phyloP scores from a whole-genome alignment of 1,140 invertebrate species.

The Chrysopa pallens region DNA sequence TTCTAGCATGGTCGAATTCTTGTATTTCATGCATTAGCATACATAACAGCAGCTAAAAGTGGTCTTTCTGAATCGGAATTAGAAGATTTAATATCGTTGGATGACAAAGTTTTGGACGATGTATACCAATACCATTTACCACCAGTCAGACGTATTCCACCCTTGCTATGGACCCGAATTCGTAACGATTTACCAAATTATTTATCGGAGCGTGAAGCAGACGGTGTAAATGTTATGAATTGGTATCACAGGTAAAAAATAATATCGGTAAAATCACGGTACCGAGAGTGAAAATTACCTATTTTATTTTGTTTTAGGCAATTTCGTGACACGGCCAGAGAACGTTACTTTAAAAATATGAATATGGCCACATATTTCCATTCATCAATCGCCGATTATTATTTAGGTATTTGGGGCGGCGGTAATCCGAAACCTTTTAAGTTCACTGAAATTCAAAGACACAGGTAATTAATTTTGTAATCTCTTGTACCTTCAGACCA shows the following conservation, averaged over 20 bases:
- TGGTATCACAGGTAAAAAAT: conserved; percentile 69
- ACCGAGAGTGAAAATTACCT: no score
- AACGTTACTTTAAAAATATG: conserved; percentile 94
- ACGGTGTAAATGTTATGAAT: conserved; percentile 91
- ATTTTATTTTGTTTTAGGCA: conserved; percentile 49
- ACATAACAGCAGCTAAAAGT: conserved; percentile 85
- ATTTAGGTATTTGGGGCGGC: conserved; percentile 88
- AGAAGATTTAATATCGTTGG: conserved; percentile 85
- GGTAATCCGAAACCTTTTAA: conserved; percentile 90
- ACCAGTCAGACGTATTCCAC: conserved; percentile 85
- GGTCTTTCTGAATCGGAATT: conserved; percentile 85
- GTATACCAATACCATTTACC: conserved; percentile 98
- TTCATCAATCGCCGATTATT: conserved; percentile 95
- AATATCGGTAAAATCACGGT: neutral
- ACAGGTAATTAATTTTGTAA: no score
- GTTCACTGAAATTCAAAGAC: conserved; percentile 89
- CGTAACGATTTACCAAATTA: conserved; percentile 91
- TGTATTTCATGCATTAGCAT: conserved; percentile 84
- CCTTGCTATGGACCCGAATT: conserved; percentile 88
- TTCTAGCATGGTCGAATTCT: conserved; percentile 70
- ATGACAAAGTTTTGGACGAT: conserved; percentile 89
- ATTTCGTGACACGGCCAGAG: conserved; percentile 82
- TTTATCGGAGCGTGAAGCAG: conserved; percentile 87
- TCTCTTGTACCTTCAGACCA: conserved; percentile 11
- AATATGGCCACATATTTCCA: conserved; percentile 94